Percentiles rank a stretch among this genome's conserved stretches.
These are phyloP conservation scores for Periparus ater DNA, from an alignment of 2,797 vertebrate genomes.

Conservation along the genomic window DNA sequence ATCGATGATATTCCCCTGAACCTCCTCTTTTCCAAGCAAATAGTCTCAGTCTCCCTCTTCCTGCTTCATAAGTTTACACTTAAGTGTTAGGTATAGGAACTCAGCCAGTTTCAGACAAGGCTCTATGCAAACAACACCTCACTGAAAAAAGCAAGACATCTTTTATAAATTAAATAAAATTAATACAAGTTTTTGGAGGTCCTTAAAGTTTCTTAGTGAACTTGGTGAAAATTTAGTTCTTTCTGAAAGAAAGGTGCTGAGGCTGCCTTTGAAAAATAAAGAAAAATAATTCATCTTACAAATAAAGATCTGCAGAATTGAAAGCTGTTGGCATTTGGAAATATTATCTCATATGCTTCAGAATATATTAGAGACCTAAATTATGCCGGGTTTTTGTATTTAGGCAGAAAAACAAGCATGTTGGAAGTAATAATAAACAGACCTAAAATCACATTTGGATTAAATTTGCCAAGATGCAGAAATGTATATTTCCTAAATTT, in stretches of 20 bases:
- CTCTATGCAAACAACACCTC: neutral
- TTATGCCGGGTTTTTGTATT: neutral
- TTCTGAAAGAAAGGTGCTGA: neutral
- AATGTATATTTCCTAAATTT: neutral
- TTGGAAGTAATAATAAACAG: conserved; percentile 5
- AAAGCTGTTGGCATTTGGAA: neutral
- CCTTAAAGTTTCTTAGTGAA: neutral
- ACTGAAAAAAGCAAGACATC: neutral
- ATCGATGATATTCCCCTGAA: neutral
- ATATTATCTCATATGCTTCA: neutral
- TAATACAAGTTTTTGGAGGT: neutral
- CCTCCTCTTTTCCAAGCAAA: neutral
- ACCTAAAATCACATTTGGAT: neutral
- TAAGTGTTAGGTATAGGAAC: neutral
- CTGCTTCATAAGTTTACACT: neutral
- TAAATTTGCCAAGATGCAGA: neutral
- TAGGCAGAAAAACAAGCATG: neutral
- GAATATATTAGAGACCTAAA: conserved; percentile 21
- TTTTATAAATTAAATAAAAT: neutral
- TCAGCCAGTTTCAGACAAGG: neutral
- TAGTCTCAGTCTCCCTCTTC: neutral
- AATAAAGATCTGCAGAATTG: neutral
- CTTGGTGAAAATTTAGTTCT: neutral
- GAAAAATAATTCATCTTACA: neutral
- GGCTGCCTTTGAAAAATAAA: neutral